Conservation (phyloP, 2,888 invertebrate genomes). For the Brachynemurus nebulosus region DNA sequence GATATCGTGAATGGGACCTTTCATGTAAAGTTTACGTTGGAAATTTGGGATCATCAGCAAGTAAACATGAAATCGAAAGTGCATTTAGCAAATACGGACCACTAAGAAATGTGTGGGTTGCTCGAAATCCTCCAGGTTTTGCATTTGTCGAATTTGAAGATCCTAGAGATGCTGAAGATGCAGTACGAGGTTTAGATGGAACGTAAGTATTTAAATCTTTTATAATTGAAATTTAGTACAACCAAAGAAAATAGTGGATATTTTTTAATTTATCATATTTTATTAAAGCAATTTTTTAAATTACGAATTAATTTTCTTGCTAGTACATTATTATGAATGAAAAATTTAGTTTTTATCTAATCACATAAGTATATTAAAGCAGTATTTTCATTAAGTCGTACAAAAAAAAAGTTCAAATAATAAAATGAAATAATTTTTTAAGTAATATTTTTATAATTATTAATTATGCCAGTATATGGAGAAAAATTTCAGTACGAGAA, state of each 20-base stretch:
- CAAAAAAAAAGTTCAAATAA: not conserved
- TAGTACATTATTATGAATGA: no score
- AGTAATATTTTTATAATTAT: no score
- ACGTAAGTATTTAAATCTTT: slow-evolving; percentile 47
- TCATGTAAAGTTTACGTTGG: slow-evolving; percentile 90
- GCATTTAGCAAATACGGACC: slow-evolving; percentile 80
- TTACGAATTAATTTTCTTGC: no score
- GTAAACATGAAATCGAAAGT: slow-evolving; percentile 79
- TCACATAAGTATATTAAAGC: no score
- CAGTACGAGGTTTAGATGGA: slow-evolving; percentile 70
- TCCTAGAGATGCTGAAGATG: slow-evolving; percentile 75
- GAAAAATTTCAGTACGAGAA: no score
- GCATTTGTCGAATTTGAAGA: slow-evolving; percentile 86
- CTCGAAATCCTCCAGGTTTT: slow-evolving; percentile 83
- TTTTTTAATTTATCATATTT: not conserved
- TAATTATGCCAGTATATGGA: no score
- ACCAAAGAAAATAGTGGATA: no score
- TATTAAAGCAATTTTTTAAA: not conserved
- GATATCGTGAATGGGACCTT: slow-evolving; percentile 68
- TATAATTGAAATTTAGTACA: no score
- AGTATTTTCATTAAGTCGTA: not conserved
- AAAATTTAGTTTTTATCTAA: no score
- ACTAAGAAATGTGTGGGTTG: slow-evolving; percentile 86
- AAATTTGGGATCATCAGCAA: slow-evolving; percentile 79
- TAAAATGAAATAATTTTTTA: no score